These are phyloP conservation scores for Anser brachyrhynchus DNA, from an alignment of 2,113 vertebrate genomes.

Conservation along the genomic window DNA sequence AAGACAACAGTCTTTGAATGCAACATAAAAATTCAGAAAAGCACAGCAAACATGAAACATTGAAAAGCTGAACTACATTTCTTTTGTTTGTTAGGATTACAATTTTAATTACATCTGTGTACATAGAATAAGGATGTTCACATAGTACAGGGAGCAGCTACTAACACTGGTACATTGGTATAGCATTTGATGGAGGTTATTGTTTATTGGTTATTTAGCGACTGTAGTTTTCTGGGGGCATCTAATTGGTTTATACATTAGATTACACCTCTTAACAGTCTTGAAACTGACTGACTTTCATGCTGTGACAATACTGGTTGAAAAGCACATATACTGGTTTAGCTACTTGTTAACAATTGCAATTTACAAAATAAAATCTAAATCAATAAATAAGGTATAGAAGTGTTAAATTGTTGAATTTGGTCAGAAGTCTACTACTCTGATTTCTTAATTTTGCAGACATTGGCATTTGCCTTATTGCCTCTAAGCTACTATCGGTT, in stretches of 20 bases:
- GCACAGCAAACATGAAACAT: constrained; percentile 94
- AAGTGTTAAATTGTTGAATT: constrained; percentile 75
- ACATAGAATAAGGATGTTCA: constrained; percentile 96
- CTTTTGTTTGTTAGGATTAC: constrained; percentile 94
- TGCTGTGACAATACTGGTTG: constrained; percentile 80
- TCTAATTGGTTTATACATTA: constrained; percentile 87
- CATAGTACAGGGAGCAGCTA: constrained; percentile 94
- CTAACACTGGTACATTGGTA: constrained; percentile 94
- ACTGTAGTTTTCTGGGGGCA: constrained; percentile 83
- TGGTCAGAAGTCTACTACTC: constrained; percentile 77
- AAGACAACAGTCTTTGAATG: constrained; percentile 88
- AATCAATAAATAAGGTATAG: constrained; percentile 76
- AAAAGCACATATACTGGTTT: constrained; percentile 78
- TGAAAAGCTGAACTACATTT: constrained; percentile 91
- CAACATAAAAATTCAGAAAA: constrained; percentile 87
- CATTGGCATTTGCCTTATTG: constrained; percentile 71
- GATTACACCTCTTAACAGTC: constrained; percentile 89
- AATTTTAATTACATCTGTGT: constrained; percentile 99
- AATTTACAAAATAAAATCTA: constrained; percentile 75
- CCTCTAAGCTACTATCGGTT: constrained; percentile 72
- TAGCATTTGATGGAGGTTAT: constrained; percentile 88
- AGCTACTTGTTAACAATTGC: constrained; percentile 77
- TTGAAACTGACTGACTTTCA: constrained; percentile 84
- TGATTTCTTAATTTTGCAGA: constrained; percentile 65
- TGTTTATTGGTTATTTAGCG: constrained; percentile 85